phyloP scores from a whole-genome alignment of 1,140 invertebrate genomes.

The Platorchestia sp. region DNA sequence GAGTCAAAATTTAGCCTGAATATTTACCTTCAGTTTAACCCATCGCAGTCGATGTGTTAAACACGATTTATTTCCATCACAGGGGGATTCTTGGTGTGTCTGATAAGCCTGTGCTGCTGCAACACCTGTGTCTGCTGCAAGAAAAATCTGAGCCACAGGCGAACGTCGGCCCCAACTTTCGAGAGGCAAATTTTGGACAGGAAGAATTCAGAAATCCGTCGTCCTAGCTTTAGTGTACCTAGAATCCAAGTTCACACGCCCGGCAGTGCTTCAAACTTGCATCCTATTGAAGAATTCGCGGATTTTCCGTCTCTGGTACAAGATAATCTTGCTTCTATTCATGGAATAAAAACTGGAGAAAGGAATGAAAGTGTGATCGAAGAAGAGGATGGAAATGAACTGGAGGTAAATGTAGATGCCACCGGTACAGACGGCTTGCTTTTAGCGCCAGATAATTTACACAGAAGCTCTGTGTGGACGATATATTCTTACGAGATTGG shows the following conservation, averaged over 20 bases:
- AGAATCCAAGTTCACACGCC: background rate
- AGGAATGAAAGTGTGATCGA: background rate
- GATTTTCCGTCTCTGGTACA: background rate
- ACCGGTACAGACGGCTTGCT: background rate
- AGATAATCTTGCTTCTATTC: background rate
- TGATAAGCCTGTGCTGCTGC: background rate
- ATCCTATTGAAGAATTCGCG: background rate
- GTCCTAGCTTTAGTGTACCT: background rate
- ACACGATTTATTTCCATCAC: too few relatives aligned
- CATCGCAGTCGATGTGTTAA: too few relatives aligned
- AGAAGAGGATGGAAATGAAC: background rate
- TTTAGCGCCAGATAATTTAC: background rate
- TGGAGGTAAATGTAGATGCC: too few relatives aligned
- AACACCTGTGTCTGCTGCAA: background rate
- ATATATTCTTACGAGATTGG: constrained; percentile 5
- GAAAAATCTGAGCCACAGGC: background rate
- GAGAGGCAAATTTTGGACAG: background rate
- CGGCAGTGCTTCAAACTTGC: background rate
- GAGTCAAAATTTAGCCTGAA: too few relatives aligned
- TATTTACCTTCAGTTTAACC: too few relatives aligned
- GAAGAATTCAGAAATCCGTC: background rate
- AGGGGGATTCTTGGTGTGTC: background rate
- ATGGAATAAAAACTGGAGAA: constrained; percentile 24
- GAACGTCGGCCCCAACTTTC: background rate
- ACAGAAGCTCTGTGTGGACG: background rate